Evolutionary conservation across 2,113 vertebrate genomes (phyloP).

Genomic region (Dicentrarchus labrax): DNA sequence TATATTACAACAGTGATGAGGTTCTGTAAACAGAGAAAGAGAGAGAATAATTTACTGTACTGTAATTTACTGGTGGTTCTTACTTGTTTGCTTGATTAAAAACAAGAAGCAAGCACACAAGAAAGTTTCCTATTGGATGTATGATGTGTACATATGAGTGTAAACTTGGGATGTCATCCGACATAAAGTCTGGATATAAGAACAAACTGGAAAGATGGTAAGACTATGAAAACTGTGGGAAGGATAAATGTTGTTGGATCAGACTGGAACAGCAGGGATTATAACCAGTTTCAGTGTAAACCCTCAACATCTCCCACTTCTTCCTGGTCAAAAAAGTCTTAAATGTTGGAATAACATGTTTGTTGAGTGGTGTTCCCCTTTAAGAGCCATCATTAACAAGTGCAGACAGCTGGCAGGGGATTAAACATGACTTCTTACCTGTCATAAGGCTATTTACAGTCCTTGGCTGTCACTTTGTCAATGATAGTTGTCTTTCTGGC

Average conservation of each 20-base stretch:
- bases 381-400: constrained; percentile 18
- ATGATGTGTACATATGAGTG: not conserved
- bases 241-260: not conserved
- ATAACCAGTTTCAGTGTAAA: not conserved
- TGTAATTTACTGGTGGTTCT: not conserved
- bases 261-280: not conserved
- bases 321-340: not conserved
- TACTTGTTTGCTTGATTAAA: not conserved
- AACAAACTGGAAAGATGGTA: not conserved
- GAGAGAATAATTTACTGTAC: not conserved
- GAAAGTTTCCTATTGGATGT: not conserved
- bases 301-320: not conserved
- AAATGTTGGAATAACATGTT: not conserved
- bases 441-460: constrained; percentile 37
- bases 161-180: not conserved
- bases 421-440: constrained; percentile 45
- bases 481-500: not conserved
- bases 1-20: not conserved
- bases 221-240: not conserved
- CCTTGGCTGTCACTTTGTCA: constrained; percentile 36
- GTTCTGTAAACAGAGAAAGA: not conserved
- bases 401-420: constrained; percentile 55
- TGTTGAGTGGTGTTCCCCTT: constrained; percentile 7
- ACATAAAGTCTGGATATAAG: not conserved
- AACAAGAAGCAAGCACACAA: no score